These are phyloP conservation scores for Alligator sinensis DNA, from an alignment of 2,113 vertebrate species.

Conservation along the genomic window DNA sequence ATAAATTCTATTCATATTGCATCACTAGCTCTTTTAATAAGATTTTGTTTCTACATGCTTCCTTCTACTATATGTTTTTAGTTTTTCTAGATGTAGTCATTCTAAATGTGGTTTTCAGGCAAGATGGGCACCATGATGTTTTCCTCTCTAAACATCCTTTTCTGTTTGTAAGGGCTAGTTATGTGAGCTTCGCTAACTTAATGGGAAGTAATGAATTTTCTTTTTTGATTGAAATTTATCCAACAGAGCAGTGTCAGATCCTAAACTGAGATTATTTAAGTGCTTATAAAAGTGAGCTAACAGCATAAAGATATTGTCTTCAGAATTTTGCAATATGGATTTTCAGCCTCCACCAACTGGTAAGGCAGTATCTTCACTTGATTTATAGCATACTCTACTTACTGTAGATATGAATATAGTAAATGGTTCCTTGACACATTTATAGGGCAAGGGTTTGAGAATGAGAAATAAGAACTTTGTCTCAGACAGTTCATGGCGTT, in stretches of 20 bases:
- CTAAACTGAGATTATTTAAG: neutral
- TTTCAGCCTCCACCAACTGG: neutral
- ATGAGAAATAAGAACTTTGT: too few relatives aligned
- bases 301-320: neutral
- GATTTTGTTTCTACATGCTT: neutral
- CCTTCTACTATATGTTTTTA: neutral
- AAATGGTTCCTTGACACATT: neutral
- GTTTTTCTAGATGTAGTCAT: neutral
- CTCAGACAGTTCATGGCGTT: neutral
- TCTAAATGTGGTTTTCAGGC: neutral
- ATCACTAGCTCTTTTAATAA: accelerated
- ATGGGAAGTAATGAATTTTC: neutral
- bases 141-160: accelerated
- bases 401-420: neutral
- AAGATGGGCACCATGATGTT: accelerated
- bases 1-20: neutral
- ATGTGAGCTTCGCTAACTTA: neutral
- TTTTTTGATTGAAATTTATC: neutral
- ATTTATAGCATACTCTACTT: neutral
- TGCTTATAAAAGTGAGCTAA: neutral
- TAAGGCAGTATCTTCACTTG: neutral
- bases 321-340: neutral
- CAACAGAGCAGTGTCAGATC: neutral
- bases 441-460: too few relatives aligned
- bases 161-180: neutral